Percentiles rank a stretch among this genome's conserved stretches.
These are phyloP conservation scores for Drosophila azteca DNA, from an alignment of 1,140 invertebrate species.

Conservation along the genomic window DNA sequence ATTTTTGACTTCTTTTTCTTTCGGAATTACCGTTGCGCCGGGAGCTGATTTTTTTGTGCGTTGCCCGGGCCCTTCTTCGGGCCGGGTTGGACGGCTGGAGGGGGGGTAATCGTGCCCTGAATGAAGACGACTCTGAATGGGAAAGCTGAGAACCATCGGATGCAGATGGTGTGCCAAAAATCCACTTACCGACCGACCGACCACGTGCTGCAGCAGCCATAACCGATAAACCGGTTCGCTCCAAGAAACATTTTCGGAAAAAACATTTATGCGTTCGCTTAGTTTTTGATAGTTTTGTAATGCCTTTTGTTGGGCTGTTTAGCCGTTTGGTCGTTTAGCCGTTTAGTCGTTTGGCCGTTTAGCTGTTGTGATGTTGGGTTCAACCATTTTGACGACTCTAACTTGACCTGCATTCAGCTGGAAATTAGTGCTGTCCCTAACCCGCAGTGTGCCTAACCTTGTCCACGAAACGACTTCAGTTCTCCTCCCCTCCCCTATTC, in stretches of 20 bases:
- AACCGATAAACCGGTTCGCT: conserved; percentile 27
- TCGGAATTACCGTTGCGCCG: conserved; percentile 15
- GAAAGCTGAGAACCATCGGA: conserved; percentile 34
- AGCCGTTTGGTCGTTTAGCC: background rate
- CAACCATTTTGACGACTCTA: conserved; percentile 50
- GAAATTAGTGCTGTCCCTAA: conserved; percentile 49
- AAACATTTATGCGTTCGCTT: background rate
- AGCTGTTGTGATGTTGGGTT: conserved; percentile 14
- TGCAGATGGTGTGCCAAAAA: conserved; percentile 48
- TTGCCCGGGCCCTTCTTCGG: too few relatives aligned
- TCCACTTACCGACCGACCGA: conserved; percentile 23
- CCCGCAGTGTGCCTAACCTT: conserved; percentile 49
- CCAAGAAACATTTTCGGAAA: too few relatives aligned
- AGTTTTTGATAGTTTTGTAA: conserved; percentile 47
- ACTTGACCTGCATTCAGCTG: conserved; percentile 60
- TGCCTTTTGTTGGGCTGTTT: conserved; percentile 4
- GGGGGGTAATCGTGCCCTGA: conserved; percentile 14
- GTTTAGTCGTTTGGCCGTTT: background rate
- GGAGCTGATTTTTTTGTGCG: conserved; percentile 18
- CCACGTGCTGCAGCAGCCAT: conserved; percentile 37
- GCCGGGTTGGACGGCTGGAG: too few relatives aligned
- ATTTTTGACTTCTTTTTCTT: conserved; percentile 7
- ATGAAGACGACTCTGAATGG: conserved; percentile 26
- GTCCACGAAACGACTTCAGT: conserved; percentile 62
- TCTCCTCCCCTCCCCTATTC: conserved; percentile 6